phyloP scores from a whole-genome alignment of 2,888 invertebrate genomes.

The Lithodes maja region DNA sequence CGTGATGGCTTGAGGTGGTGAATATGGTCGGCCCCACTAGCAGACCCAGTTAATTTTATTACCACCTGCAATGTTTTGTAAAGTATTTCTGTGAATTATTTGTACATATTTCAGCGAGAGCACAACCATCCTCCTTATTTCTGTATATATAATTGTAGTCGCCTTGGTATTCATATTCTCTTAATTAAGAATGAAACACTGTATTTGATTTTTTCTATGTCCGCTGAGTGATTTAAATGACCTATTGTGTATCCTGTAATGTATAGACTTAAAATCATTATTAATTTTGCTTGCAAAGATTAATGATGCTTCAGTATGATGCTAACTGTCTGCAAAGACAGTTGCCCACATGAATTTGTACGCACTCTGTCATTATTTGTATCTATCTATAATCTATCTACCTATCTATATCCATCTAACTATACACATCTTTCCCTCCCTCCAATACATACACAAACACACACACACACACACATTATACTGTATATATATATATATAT shows the following conservation, averaged over 20 bases:
- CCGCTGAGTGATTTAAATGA: background rate
- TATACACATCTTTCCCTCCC: too few relatives aligned
- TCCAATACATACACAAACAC: too few relatives aligned
- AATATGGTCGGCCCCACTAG: background rate
- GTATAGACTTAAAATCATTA: background rate
- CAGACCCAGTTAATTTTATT: background rate
- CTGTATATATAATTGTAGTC: background rate
- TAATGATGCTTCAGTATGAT: background rate
- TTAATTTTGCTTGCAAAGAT: background rate
- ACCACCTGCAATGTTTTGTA: background rate
- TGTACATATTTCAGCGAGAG: background rate
- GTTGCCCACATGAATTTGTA: background rate
- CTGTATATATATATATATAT: too few relatives aligned
- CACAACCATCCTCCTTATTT: background rate
- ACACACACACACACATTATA: too few relatives aligned
- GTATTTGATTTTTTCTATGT: background rate
- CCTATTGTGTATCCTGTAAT: background rate
- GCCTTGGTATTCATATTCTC: background rate
- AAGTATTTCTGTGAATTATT: background rate
- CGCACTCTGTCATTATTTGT: too few relatives aligned
- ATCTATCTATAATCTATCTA: too few relatives aligned
- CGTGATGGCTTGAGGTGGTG: background rate
- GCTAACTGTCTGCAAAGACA: background rate
- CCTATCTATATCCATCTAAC: too few relatives aligned
- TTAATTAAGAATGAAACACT: background rate